These are phyloP conservation scores for Pyrocephalus nanus DNA, from an alignment of 2,797 vertebrate genomes.

Conservation along the genomic window DNA sequence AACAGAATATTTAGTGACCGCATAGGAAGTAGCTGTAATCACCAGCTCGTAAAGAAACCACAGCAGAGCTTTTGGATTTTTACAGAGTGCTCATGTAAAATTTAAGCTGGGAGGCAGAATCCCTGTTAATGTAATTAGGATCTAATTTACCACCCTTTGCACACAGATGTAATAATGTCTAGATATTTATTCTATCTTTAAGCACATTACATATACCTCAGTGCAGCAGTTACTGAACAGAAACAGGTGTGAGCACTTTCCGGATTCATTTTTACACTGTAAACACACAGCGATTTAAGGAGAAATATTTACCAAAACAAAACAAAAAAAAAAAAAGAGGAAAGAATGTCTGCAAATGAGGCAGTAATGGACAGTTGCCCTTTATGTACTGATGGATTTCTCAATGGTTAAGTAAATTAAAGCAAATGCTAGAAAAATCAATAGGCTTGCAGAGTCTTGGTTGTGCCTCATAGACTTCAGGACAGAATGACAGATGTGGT, in stretches of 20 bases:
- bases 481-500: slow-evolving; percentile 90
- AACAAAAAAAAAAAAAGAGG: slow-evolving; percentile 70
- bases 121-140: slow-evolving; percentile 96
- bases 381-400: slow-evolving; percentile 87
- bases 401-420: slow-evolving; percentile 88
- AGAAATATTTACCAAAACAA: slow-evolving; percentile 74
- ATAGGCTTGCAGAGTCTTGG: slow-evolving; percentile 85
- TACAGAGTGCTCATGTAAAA: slow-evolving; percentile 89
- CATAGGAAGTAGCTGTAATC: slow-evolving; percentile 91
- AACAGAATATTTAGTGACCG: slow-evolving; percentile 88
- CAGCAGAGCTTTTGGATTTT: slow-evolving; percentile 87
- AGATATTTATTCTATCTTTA: slow-evolving; percentile 84
- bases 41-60: slow-evolving; percentile 94
- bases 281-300: slow-evolving; percentile 78
- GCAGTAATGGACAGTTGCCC: slow-evolving; percentile 87
- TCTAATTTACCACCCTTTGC: slow-evolving; percentile 92
- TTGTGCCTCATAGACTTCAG: slow-evolving; percentile 86
- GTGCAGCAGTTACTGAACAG: slow-evolving; percentile 84
- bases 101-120: slow-evolving; percentile 94
- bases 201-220: slow-evolving; percentile 82
- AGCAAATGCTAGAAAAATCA: slow-evolving; percentile 87
- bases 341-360: slow-evolving; percentile 81
- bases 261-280: slow-evolving; percentile 87
- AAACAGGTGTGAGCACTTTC: slow-evolving; percentile 95
- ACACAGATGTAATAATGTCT: slow-evolving; percentile 90